These are phyloP conservation scores for Cryptotermes secundus DNA, from an alignment of 1,140 invertebrate species.

Conservation along the genomic window DNA sequence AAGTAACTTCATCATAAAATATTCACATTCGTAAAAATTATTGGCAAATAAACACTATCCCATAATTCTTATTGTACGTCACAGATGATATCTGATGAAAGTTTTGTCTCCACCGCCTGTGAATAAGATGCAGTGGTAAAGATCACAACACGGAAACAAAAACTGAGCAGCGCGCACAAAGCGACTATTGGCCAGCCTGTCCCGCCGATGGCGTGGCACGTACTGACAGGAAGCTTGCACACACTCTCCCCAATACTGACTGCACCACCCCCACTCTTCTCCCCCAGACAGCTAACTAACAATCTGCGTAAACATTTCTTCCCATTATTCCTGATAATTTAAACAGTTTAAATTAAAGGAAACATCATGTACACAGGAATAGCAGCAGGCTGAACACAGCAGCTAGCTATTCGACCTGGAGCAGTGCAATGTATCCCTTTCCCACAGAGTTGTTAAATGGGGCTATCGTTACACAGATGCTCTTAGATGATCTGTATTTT, in stretches of 20 bases:
- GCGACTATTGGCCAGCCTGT: background rate
- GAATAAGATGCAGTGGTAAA: background rate
- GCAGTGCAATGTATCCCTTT: too few species aligned
- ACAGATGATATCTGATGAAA: background rate
- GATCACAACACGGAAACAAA: background rate
- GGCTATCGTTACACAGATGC: too few species aligned
- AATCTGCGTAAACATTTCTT: background rate
- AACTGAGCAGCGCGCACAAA: background rate
- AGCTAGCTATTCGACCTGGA: too few species aligned
- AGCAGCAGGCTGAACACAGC: too few species aligned
- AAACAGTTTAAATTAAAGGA: background rate
- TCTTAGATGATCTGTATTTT: too few species aligned
- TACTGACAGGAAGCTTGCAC: background rate
- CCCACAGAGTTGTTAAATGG: too few species aligned
- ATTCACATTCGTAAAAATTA: too few species aligned
- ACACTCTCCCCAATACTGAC: background rate
- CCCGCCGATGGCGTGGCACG: background rate
- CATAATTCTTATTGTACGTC: too few species aligned
- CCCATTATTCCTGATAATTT: background rate
- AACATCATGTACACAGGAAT: background rate
- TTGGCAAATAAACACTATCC: too few species aligned
- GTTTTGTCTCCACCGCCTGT: background rate
- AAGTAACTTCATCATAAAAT: too few species aligned
- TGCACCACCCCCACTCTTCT: background rate
- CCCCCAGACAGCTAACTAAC: background rate